A percentile compares a stretch with the other conserved stretches of the same genome.
These are phyloP conservation scores for Tichodroma muraria DNA, from an alignment of 2,113 vertebrate species.

Conservation along the genomic window DNA sequence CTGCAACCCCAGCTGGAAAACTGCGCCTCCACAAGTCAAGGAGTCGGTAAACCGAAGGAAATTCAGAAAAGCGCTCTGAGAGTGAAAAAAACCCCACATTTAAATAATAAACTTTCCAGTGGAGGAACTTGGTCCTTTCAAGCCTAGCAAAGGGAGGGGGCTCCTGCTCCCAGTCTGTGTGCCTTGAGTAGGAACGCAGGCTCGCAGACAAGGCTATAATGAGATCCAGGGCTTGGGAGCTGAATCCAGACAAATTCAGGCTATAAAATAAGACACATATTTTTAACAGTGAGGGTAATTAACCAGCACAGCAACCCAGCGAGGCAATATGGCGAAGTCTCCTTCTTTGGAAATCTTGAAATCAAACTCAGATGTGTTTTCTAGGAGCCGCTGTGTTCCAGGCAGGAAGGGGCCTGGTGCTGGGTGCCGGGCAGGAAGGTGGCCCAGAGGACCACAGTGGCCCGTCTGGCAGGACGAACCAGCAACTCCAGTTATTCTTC, in stretches of 20 bases:
- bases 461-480: background rate
- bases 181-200: background rate
- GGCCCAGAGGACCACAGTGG: background rate
- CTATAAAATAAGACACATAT: slow-evolving; percentile 11
- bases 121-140: background rate
- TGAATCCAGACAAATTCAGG: slow-evolving; percentile 18
- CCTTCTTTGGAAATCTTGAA: background rate
- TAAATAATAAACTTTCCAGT: background rate
- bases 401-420: background rate
- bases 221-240: slow-evolving; percentile 25
- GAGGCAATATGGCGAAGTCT: background rate
- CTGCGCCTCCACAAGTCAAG: background rate
- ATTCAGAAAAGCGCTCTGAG: background rate
- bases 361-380: slow-evolving; percentile 21
- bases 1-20: background rate
- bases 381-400: background rate
- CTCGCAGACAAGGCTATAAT: slow-evolving; percentile 3
- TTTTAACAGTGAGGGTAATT: slow-evolving; percentile 28
- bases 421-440: background rate
- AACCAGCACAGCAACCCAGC: background rate
- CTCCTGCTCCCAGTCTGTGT: background rate
- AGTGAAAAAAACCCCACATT: background rate
- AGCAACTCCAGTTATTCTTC: background rate
- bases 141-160: background rate
- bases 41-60: background rate